Conservation (phyloP, 2,113 vertebrate species). For the Burhinus bistriatus region DNA sequence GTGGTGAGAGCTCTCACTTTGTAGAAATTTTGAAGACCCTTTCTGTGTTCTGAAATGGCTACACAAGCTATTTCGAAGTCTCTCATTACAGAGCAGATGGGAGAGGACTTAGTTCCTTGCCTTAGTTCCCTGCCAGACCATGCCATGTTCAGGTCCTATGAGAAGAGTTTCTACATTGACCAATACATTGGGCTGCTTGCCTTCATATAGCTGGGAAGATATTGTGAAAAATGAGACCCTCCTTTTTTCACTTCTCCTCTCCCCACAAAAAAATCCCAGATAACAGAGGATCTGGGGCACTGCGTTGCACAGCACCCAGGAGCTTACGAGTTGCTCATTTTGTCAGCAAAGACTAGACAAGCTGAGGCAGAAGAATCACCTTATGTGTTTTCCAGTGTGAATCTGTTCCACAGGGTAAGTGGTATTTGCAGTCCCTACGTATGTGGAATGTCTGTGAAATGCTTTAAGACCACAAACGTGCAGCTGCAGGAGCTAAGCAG, state of each 20-base stretch:
- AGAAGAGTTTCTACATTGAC: neutral
- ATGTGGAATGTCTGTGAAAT: neutral
- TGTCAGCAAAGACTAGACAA: neutral
- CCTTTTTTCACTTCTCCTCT: neutral
- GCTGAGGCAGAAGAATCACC: neutral
- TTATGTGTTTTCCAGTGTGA: neutral
- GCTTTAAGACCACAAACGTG: neutral
- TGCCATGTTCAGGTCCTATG: no score
- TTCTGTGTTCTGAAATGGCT: neutral
- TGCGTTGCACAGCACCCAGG: no score
- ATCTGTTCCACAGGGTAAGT: neutral
- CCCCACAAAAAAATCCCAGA: neutral
- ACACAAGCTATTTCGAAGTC: neutral
- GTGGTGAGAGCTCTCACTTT: neutral
- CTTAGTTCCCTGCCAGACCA: neutral
- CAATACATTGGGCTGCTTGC: neutral
- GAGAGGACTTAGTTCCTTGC: neutral
- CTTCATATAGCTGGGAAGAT: rapidly evolving
- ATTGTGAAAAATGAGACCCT: neutral
- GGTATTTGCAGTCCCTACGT: neutral
- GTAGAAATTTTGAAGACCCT: neutral
- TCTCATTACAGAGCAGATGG: neutral
- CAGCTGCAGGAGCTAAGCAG: neutral
- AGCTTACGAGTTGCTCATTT: rapidly evolving
- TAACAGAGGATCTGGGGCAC: neutral